Base-by-base conservation (phyloP, 2,113 vertebrate genomes). In the Neodon shergylaensis region DNA sequence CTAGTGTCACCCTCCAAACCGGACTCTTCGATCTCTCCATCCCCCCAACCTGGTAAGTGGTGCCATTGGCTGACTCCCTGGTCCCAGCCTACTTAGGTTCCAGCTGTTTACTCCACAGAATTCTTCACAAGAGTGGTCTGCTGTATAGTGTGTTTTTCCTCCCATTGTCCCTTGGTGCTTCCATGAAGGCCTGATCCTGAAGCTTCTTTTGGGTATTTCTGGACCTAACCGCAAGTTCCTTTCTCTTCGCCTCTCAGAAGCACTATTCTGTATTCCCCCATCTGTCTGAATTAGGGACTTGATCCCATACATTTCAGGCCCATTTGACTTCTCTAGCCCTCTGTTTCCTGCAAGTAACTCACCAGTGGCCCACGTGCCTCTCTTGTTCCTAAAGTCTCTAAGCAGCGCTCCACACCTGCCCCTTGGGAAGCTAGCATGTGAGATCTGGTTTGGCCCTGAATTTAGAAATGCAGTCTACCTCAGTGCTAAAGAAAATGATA, bases 131-230 rank as follows among this genome's bases (percentile, higher is more conserved):
- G 33, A 1, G 79, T 33, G 24, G n/a, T 65, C 24, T 28, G 17
- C 36, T 19, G 0, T 0, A 0, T 0, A 22, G 52, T 1, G 1
- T 3, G 61, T 1, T 1, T 4, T 0, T 0, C 24, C 13, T 52
- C 1, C 0, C 0, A 26, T 1, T 5, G 5, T 3, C 52, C 36
- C 31, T 16, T 16, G 9, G 1, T 0, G 0, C 6, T 44, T 58
- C 21, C 19, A 0, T 9, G 33, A 0, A 19, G 36, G 33, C 52
- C 14, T 31, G 0, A 19, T 22, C 24, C 49, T 6, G 1, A 68
- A 36, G 42, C 7, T 63, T n/a, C 6, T 13, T 21, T 26, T 31
- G 24, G 26, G 6, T 9, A 36, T 65, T n/a, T 49, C 14, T 3
- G 1, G 17, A 17, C 5, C 5, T 6, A 11, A 28, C 1, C 19